Evolutionary conservation across 2,888 invertebrate species (phyloP), one percentile per base, ranked within the genome.

Genomic region (Acleris holmiana): DNA sequence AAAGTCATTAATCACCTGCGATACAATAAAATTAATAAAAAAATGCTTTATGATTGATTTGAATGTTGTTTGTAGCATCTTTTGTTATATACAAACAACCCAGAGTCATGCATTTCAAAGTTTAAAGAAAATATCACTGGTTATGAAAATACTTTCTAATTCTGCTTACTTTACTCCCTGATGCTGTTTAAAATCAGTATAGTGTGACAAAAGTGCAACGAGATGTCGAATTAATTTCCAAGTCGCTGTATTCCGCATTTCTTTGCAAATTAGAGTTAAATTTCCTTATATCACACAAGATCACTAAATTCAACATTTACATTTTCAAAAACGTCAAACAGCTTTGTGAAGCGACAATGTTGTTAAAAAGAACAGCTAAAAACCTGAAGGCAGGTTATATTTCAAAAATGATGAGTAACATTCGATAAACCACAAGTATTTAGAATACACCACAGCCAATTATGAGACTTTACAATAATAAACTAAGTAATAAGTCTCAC

Each of bases 181-280:
- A 7, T 7, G 13, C 29, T 29, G 47, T 54, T 29, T 17, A 17
- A 17, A 8, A 3, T 48, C 35, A 23, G 61, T 55, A 23, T 54
- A 23, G 15, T 55, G 21, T n/a, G 40, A 10, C 0, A 8, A 29
- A 55, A 47, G 48, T 61, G 61, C 54, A 55, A 47, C 35, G 61
- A 13, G 54, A 18, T 25, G 18, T 61, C 18, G 23, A 65, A 65
- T 65, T 65, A 65, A 65, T 65, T 60, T 53, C 59, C 29, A 29
- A 65, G 35, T 54, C 47, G 58, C 63, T 47, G 63, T 41, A 57
- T 46, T 51, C 41, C 13, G 18, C 15, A 53, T 58, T 35, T 53
- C 50, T 51, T 25, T 7, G 23, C n/a, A 41, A 23, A 47, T 58
- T 40, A 46, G 23, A 54, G 6, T 48, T 51, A 40, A 15, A 48